Evolutionary conservation across 1,140 invertebrate species (phyloP).

Genomic region (Orchestia grillus): DNA sequence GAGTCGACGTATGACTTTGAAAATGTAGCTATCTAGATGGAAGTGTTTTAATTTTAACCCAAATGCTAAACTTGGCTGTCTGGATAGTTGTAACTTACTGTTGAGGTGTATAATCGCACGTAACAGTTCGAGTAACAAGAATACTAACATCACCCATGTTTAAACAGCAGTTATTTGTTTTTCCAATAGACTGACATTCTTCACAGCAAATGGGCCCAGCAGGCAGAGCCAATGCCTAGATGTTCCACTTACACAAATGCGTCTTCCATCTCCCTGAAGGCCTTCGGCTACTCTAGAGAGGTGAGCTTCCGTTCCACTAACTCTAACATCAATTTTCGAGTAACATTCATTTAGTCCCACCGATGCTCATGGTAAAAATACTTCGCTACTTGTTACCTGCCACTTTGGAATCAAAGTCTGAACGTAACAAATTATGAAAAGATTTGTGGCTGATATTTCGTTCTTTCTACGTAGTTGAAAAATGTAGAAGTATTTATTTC

Average conservation of each 20-base stretch:
- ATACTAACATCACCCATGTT: not conserved
- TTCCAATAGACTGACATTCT: not conserved
- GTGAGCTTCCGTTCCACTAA: not conserved
- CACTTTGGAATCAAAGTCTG: not conserved
- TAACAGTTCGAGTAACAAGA: not conserved
- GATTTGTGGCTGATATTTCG: not conserved
- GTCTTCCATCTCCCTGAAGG: not conserved
- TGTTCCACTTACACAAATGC: not conserved
- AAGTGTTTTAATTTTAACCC: no score
- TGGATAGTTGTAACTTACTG: not conserved
- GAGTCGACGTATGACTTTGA: no score
- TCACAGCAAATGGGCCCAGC: not conserved
- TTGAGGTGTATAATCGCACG: not conserved
- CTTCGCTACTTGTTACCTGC: not conserved
- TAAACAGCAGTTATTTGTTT: not conserved
- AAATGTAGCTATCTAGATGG: no score
- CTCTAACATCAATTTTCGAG: not conserved
- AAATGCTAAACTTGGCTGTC: not conserved
- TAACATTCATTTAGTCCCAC: not conserved
- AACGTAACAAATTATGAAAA: not conserved
- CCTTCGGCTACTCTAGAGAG: not conserved
- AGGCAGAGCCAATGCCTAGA: not conserved
- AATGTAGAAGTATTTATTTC: not conserved
- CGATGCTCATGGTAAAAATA: not conserved
- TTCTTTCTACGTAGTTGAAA: not conserved